Evolutionary conservation across 2,113 vertebrate genomes (phyloP).

Genomic region (Chaetodon trifascialis): DNA sequence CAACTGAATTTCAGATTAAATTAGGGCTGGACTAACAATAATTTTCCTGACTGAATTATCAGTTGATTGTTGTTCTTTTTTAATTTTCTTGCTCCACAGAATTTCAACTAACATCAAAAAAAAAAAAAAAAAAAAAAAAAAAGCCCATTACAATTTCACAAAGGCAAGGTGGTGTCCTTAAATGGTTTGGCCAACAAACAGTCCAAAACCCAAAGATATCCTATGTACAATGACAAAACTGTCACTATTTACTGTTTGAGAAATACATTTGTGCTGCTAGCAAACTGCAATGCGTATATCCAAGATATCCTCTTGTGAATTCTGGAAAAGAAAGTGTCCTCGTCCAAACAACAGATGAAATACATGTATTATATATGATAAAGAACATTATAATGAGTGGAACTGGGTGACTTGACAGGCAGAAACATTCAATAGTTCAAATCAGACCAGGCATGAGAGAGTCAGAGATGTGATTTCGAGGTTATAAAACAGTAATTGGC

Average conservation of each 20-base stretch:
- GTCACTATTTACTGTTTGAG: too few species aligned
- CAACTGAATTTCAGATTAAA: neutral
- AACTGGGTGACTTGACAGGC: neutral
- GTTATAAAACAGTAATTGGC: slow-evolving; percentile 6
- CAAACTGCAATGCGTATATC: neutral
- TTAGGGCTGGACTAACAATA: neutral
- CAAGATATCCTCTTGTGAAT: neutral
- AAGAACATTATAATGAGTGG: slow-evolving; percentile 2
- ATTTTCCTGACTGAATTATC: neutral
- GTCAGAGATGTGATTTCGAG: neutral
- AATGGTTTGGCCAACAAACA: neutral
- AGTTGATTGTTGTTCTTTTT: neutral
- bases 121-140: neutral
- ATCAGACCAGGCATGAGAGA: slow-evolving; percentile 20
- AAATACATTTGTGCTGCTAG: neutral
- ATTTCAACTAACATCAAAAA: neutral
- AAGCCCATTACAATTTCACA: neutral
- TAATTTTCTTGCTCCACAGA: neutral
- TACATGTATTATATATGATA: neutral
- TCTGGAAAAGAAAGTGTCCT: neutral
- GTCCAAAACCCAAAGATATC: neutral
- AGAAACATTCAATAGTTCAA: slow-evolving; percentile 10
- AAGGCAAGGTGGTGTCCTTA: neutral
- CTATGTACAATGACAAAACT: neutral
- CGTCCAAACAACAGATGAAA: neutral